Evolutionary conservation across 1,140 invertebrate genomes (phyloP).

Genomic region (Apis florea): DNA sequence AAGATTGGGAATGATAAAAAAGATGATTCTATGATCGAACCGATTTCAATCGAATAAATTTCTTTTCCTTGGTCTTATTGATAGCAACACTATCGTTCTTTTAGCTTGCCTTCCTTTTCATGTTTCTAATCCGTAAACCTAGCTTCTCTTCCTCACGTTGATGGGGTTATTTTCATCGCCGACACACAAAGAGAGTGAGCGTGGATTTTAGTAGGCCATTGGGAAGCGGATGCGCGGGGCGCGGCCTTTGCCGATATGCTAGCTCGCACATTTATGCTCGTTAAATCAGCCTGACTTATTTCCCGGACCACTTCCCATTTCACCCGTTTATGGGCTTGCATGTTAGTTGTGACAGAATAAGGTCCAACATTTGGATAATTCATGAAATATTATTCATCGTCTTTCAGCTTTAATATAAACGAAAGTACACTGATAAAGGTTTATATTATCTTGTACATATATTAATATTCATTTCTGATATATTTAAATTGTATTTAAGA

Average conservation of each 20-base stretch:
- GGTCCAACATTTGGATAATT: not conserved
- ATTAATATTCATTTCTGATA: too few relatives aligned
- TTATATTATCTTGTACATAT: too few relatives aligned
- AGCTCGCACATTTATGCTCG: slow-evolving; percentile 21
- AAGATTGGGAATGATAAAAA: not conserved
- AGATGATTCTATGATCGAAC: not conserved
- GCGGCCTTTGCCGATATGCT: slow-evolving; percentile 52
- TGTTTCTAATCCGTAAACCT: slow-evolving; percentile 19
- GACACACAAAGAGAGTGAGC: not conserved
- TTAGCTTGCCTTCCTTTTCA: not conserved
- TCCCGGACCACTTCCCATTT: slow-evolving; percentile 21
- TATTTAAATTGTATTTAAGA: too few relatives aligned
- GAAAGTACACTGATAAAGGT: too few relatives aligned
- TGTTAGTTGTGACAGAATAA: not conserved
- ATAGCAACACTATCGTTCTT: slow-evolving; percentile 3
- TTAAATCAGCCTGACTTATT: slow-evolving; percentile 40
- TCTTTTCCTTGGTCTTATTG: not conserved
- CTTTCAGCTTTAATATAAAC: not conserved
- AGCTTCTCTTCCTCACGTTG: slow-evolving; percentile 35
- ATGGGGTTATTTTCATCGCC: slow-evolving; percentile 60
- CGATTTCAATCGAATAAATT: slow-evolving; percentile 12
- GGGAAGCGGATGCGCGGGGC: slow-evolving; percentile 67
- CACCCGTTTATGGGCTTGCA: not conserved
- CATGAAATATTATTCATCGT: slow-evolving; percentile 1
- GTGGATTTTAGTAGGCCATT: slow-evolving; percentile 67